Base-by-base conservation (phyloP, 2,113 vertebrate species). In the Elgaria multicarinata region DNA sequence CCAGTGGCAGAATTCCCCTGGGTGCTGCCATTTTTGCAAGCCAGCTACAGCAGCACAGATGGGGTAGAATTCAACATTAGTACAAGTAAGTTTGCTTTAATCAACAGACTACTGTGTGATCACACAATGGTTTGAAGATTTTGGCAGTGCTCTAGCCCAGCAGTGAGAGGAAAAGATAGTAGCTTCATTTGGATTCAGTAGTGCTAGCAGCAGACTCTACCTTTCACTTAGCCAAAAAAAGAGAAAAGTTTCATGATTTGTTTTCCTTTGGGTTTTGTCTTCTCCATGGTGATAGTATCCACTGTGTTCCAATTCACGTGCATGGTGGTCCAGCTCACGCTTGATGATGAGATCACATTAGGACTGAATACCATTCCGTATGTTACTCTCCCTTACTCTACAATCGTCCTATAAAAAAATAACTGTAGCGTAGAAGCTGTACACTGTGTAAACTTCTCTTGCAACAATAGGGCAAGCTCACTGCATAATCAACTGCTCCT, bases 231-330 rank as follows among this genome's bases (percentile, higher is more conserved):
- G 81, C 4, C 50, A 53, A 55, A 44, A 55, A 79, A 76, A 76
- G 10, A 0, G 42, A 4, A 9, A 71, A 46, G 22, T 72, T 87
- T 46, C 83, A 81, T 81, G 31, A 39, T 88, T 91, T 92, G 67
- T 86, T 94, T 92, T 67, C 79, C 80, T 94, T 93, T 94, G 94
- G 93, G 89, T 88, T 90, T 78, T 91, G 87, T 83, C 66, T 79
- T 55, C 79, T 39, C 0, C 42, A 88, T n/a, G 44, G 50, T 88
- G 90, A 91, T 91, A 64, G 53, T 24, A 69, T 71, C 88, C 87
- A 53, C 46, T 86, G 88, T 84, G 87, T 92, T 92, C 87, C 94
- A 77, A 64, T 44, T 86, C 22, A 50, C 44, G 10, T 90, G 76
- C 76, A 88, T 89, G 93, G 94, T 95, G 93, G 93, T 92, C 93